Percentiles rank a stretch among this genome's conserved stretches.
Conservation (phyloP, 2,797 vertebrate species). For the Hypotaenidia philippensis region DNA sequence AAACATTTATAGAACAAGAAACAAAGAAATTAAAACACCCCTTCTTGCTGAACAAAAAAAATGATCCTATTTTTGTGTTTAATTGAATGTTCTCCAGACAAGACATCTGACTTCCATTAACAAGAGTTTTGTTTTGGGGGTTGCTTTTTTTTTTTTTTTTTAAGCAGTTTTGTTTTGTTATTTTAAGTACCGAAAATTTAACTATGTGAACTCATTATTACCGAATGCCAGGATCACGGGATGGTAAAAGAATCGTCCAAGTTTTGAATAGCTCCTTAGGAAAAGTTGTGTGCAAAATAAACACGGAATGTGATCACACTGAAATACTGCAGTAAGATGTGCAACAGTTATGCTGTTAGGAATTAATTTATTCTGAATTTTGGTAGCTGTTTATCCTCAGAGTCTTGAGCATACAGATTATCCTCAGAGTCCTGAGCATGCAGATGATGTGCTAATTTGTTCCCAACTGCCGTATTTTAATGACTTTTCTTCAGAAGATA, state of each 20-base stretch:
- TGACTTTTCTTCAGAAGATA: neutral
- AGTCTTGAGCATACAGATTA: neutral
- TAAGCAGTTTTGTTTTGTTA: conserved; percentile 25
- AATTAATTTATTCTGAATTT: neutral
- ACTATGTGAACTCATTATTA: conserved; percentile 6
- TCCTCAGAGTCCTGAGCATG: neutral
- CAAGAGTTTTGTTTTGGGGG: neutral
- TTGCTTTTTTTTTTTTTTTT: neutral
- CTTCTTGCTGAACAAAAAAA: neutral
- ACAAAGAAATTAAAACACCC: neutral
- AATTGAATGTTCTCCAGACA: neutral
- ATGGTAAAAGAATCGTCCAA: neutral
- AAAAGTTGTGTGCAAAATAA: neutral
- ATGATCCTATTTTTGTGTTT: neutral
- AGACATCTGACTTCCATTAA: conserved; percentile 58
- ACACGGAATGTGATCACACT: neutral
- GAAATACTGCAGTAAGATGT: neutral
- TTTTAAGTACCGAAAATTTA: conserved; percentile 38
- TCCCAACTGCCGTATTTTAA: neutral
- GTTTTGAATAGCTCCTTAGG: neutral
- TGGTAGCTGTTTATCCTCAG: neutral
- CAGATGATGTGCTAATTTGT: neutral
- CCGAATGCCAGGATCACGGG: neutral
- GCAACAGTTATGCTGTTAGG: neutral
- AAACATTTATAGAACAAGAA: neutral